Conservation (phyloP, 1,140 invertebrate genomes). For the Zaprionus ghesquierei region DNA sequence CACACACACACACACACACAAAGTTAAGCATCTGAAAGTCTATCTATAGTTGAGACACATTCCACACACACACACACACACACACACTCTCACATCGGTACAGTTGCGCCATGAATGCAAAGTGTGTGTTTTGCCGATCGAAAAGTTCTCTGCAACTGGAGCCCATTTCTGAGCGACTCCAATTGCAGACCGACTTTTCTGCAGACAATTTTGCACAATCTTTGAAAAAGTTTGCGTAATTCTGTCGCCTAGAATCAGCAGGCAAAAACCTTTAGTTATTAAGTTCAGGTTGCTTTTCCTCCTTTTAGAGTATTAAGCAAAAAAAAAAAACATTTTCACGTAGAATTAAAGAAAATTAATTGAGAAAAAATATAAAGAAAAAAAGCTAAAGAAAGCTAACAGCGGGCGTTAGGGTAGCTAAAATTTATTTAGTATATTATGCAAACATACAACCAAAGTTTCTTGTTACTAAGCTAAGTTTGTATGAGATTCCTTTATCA, state of each 20-base stretch:
- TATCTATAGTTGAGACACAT: conserved; percentile 73
- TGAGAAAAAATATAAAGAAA: background rate
- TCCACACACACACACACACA: conserved; percentile 38
- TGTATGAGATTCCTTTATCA: conserved; percentile 57
- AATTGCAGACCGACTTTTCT: conserved; percentile 44
- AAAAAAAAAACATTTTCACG: conserved; percentile 23
- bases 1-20: background rate
- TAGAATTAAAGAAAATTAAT: conserved; percentile 49
- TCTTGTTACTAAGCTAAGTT: conserved; percentile 66
- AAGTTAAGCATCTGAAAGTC: conserved; percentile 69
- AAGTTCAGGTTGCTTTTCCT: conserved; percentile 56
- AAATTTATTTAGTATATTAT: conserved; percentile 69
- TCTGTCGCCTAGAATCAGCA: conserved; percentile 18
- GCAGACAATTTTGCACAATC: conserved; percentile 21
- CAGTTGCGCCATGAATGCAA: conserved; percentile 25
- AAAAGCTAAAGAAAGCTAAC: conserved; percentile 3
- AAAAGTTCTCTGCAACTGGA: conserved; percentile 55
- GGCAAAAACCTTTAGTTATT: conserved; percentile 21
- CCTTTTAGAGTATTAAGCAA: conserved; percentile 45
- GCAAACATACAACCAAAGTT: conserved; percentile 71
- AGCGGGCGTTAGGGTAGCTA: conserved; percentile 74
- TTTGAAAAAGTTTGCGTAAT: conserved; percentile 38
- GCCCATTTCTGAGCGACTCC: background rate
- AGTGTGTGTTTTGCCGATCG: conserved; percentile 56
- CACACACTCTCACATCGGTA: conserved; percentile 44